Conservation (phyloP, 2,797 vertebrate species). For the Poeciliopsis infans region DNA sequence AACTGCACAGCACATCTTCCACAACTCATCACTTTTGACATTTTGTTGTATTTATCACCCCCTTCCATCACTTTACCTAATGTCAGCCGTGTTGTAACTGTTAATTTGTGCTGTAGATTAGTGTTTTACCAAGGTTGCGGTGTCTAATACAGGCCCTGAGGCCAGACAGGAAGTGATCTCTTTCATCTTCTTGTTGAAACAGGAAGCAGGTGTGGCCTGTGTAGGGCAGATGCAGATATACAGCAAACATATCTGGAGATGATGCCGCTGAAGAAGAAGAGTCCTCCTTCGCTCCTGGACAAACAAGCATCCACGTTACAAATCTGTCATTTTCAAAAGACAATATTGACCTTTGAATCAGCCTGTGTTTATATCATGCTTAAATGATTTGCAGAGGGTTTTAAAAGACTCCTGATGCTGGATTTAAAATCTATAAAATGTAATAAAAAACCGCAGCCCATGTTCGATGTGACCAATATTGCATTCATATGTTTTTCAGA, state of each 20-base stretch:
- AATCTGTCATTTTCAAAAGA: not conserved
- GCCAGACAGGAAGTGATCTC: constrained; percentile 78
- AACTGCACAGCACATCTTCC: not conserved
- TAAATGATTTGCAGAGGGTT: not conserved
- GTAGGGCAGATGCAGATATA: constrained; percentile 88
- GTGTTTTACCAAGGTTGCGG: constrained; percentile 82
- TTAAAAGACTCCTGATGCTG: not conserved
- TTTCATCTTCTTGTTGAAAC: constrained; percentile 77
- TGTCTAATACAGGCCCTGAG: constrained; percentile 88
- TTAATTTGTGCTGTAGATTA: not conserved
- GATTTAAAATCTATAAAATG: not conserved
- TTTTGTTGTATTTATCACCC: not conserved
- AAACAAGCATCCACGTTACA: constrained; percentile 10
- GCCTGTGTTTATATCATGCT: not conserved
- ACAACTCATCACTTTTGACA: not conserved
- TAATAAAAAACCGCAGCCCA: not conserved
- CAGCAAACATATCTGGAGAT: constrained; percentile 80
- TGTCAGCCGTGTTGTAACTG: not conserved
- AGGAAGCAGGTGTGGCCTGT: constrained; percentile 84
- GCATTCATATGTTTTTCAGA: not conserved
- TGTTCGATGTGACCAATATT: not conserved
- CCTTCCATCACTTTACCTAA: not conserved
- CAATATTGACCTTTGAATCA: not conserved
- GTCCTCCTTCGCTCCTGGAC: constrained; percentile 82
- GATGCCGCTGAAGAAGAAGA: constrained; percentile 57